These are phyloP conservation scores for Lasioglossum oenotherae DNA, from an alignment of 2,888 invertebrate genomes.

Conservation along the genomic window DNA sequence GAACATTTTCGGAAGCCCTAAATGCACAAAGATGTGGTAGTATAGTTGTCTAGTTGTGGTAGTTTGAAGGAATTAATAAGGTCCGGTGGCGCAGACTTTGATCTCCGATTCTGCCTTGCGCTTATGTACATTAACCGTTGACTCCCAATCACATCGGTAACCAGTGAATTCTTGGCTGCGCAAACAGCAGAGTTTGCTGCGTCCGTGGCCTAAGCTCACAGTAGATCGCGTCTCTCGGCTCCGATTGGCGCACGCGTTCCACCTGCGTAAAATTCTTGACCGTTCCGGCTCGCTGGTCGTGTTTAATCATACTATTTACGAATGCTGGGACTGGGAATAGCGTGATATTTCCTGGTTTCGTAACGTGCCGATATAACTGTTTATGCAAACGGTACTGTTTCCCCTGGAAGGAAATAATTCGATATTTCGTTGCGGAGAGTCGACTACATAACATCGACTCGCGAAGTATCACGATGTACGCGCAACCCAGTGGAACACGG, in stretches of 20 bases:
- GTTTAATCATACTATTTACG: not conserved
- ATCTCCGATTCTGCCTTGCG: not conserved
- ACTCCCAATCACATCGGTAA: not conserved
- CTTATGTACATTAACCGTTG: constrained; percentile 14
- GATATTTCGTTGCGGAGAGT: not conserved
- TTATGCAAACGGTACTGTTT: not conserved
- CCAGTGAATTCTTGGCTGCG: constrained; percentile 32
- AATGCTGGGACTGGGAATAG: not conserved
- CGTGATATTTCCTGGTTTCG: not conserved
- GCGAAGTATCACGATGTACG: not conserved
- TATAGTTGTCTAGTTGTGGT: too few relatives aligned
- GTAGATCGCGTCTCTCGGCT: not conserved
- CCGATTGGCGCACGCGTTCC: not conserved
- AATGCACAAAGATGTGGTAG: too few relatives aligned
- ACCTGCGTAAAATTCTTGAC: not conserved
- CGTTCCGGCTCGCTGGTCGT: not conserved
- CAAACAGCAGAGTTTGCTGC: constrained; percentile 29
- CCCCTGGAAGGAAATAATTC: not conserved
- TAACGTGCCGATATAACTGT: not conserved
- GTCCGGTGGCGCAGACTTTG: not conserved
- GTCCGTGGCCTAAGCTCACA: not conserved
- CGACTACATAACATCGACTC: not conserved
- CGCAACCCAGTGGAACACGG: not conserved
- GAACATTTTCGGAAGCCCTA: too few relatives aligned
- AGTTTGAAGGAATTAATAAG: not conserved